Evolutionary conservation across 2,888 invertebrate genomes (phyloP).

Genomic region (Pterostichus niger): DNA sequence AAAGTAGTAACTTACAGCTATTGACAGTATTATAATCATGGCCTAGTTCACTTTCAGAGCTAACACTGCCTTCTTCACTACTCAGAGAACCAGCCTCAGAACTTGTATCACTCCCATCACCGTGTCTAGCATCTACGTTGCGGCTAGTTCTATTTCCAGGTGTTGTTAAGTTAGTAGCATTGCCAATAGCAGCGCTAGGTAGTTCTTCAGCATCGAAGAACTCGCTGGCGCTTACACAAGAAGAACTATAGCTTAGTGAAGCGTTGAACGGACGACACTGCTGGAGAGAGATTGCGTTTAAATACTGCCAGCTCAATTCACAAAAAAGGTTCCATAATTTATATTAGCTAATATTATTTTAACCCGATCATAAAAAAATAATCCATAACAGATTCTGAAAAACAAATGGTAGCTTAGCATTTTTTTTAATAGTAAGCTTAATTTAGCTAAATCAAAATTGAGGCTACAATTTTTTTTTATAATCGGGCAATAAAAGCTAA

Average conservation of each 20-base stretch:
- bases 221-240: slow-evolving; percentile 87
- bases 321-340: no score
- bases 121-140: slow-evolving; percentile 75
- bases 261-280: slow-evolving; percentile 80
- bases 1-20: slow-evolving; percentile 71
- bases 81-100: slow-evolving; percentile 86
- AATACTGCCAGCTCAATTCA: no score
- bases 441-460: no score
- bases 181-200: slow-evolving; percentile 68
- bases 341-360: no score
- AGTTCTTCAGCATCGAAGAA: slow-evolving; percentile 90
- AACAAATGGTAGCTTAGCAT: no score
- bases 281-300: slow-evolving; percentile 70
- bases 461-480: no score
- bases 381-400: no score
- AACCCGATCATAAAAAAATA: no score
- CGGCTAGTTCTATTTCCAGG: slow-evolving; percentile 70
- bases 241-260: slow-evolving; percentile 87
- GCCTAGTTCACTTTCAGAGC: slow-evolving; percentile 81
- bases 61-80: slow-evolving; percentile 83
- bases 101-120: slow-evolving; percentile 81
- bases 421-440: no score
- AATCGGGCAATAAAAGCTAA: no score
- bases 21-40: slow-evolving; percentile 76
- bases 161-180: slow-evolving; percentile 52